phyloP scores from a whole-genome alignment of 1,140 invertebrate species.

The Drosophila burlai region DNA sequence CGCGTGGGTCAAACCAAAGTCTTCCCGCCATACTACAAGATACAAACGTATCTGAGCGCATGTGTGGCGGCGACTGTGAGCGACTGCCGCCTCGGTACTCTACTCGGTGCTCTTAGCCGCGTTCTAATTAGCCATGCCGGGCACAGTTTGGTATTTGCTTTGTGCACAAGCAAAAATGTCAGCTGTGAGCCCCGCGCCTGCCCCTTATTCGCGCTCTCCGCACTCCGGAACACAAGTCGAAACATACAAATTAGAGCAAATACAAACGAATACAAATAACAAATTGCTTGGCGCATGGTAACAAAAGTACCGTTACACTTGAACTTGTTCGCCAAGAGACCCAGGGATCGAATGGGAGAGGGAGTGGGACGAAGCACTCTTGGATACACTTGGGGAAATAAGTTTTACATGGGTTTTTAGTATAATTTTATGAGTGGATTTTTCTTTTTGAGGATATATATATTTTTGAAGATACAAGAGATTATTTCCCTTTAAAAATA shows the following conservation, averaged over 20 bases:
- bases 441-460: too few relatives aligned
- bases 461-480: too few relatives aligned
- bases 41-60: conserved; percentile 41
- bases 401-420: neutral
- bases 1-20: conserved; percentile 60
- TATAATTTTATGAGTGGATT: too few relatives aligned
- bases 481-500: too few relatives aligned
- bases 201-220: neutral
- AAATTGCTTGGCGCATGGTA: conserved; percentile 77
- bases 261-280: conserved; percentile 73
- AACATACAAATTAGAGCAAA: conserved; percentile 81
- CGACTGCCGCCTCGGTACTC: conserved; percentile 14
- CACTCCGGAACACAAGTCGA: conserved; percentile 19
- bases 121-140: conserved; percentile 79
- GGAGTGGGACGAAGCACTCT: conserved; percentile 30
- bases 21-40: conserved; percentile 30
- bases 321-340: conserved; percentile 41
- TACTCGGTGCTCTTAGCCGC: conserved; percentile 32
- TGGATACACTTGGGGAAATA: conserved; percentile 27
- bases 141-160: conserved; percentile 80
- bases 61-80: conserved; percentile 26
- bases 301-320: conserved; percentile 78
- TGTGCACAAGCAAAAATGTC: conserved; percentile 78
- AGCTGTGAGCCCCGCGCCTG: conserved; percentile 45
- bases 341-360: conserved; percentile 12